Base-by-base conservation (phyloP, 2,888 invertebrate genomes). In the Philhelius pedissequus region DNA sequence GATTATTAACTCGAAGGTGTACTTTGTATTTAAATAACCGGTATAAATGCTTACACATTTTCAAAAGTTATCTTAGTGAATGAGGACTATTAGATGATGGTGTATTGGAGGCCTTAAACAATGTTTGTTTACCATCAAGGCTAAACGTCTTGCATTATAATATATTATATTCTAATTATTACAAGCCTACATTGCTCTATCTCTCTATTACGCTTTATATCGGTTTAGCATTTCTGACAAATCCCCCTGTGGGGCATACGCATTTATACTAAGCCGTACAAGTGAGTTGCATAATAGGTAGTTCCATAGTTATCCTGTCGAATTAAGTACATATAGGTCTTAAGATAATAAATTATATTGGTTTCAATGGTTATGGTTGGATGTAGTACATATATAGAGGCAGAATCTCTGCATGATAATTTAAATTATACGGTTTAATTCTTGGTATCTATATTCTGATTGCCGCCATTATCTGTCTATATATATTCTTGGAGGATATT, bases 161-260 rank as follows among this genome's bases (percentile, higher is more conserved):
- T 68, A 73, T 74, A 68, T 80, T 74, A 64, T 69, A 48, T 18
- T 20, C 54, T 45, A 74, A 80, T 80, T 74, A 80, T 43, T 27
- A 43, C 74, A 62, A 69, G 71, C 38, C 30, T n/a, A 50, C 78
- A 66, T 43, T 58, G 22, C 22, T 6, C 4, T 45, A 18, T 56
- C 20, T n/a, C 13, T 35, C 7, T 20, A 2, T 56, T 2, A 0
- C 9, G 20, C 1, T 5, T 22, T 58, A 18, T 32, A 18, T 30
- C 2, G 6, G 22, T 38, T 25, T 25, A 9, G 25, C 15, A 22
- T 58, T 58, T 25, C 25, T 58, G 25, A 9, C 22, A 25, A 58
- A 60, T 27, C 40, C 40, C 40, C 18, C 40, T 11, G 8, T 43
- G 40, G 9, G 25, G n/a, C 4, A 25, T 15, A 40, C 25, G 45